phyloP scores from a whole-genome alignment of 2,888 invertebrate species.

The Leptopterna dolabrata region DNA sequence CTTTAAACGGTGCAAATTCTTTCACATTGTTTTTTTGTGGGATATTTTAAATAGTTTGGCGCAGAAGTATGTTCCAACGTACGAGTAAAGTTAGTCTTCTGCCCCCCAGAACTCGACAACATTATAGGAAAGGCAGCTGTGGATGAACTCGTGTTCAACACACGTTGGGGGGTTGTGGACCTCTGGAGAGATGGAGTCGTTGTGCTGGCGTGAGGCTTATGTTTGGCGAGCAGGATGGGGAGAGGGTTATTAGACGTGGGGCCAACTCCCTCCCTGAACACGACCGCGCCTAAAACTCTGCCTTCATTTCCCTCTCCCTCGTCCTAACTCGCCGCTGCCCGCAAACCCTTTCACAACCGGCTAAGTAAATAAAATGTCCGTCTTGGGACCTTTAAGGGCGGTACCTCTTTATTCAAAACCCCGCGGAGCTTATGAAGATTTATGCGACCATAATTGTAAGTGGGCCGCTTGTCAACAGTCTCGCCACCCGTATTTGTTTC shows the following conservation, averaged over 20 bases:
- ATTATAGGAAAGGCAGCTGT: neutral
- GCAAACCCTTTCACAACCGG: constrained; percentile 48
- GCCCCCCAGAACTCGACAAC: too few relatives aligned
- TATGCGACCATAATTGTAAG: constrained; percentile 51
- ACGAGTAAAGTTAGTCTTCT: too few relatives aligned
- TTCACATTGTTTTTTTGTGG: too few relatives aligned
- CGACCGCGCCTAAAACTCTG: neutral
- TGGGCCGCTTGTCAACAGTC: constrained; percentile 50
- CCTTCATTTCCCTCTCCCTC: neutral
- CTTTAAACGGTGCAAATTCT: too few relatives aligned
- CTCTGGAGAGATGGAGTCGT: neutral
- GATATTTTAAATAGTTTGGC: too few relatives aligned
- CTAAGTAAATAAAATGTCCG: constrained; percentile 53
- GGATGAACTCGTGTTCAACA: constrained; percentile 2
- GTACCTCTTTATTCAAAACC: constrained; percentile 53
- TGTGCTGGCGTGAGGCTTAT: too few relatives aligned
- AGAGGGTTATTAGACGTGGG: neutral
- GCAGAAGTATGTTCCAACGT: too few relatives aligned
- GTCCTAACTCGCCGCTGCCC: neutral
- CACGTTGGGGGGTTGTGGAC: neutral
- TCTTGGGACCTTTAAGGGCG: constrained; percentile 47
- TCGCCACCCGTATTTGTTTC: constrained; percentile 3
- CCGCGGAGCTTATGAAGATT: constrained; percentile 49
- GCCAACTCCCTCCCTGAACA: neutral
- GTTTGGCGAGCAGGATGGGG: neutral